Conservation (phyloP, 2,113 vertebrate genomes). For the Aphyosemion australe region DNA sequence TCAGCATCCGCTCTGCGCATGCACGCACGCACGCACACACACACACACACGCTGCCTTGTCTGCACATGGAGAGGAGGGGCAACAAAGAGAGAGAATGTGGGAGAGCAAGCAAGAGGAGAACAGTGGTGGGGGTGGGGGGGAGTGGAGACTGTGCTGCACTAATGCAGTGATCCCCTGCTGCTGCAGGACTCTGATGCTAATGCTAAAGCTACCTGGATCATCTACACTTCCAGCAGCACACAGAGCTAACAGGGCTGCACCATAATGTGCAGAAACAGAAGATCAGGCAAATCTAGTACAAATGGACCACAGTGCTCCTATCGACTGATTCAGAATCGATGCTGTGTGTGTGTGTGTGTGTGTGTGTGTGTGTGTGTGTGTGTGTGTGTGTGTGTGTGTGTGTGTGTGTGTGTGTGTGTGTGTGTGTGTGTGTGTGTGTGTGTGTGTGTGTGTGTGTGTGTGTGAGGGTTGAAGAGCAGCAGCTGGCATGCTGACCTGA, state of each 20-base stretch:
- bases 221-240: slow-evolving; percentile 27
- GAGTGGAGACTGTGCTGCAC: slow-evolving; percentile 74
- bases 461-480: slow-evolving; percentile 46
- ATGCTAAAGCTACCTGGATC: slow-evolving; percentile 32
- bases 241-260: slow-evolving; percentile 20
- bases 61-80: slow-evolving; percentile 73
- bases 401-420: background rate
- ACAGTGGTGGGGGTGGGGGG: slow-evolving; percentile 55
- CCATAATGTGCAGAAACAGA: slow-evolving; percentile 41
- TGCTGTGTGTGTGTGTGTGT: slow-evolving; percentile 13
- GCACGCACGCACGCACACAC: slow-evolving; percentile 55
- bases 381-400: slow-evolving; percentile 21
- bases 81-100: slow-evolving; percentile 56
- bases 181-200: slow-evolving; percentile 79
- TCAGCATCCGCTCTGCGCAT: slow-evolving; percentile 78
- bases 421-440: slow-evolving; percentile 21
- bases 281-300: slow-evolving; percentile 24
- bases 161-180: slow-evolving; percentile 77
- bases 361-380: slow-evolving; percentile 8
- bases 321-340: slow-evolving; percentile 36
- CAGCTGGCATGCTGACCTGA: slow-evolving; percentile 43
- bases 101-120: slow-evolving; percentile 38
- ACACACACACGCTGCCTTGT: slow-evolving; percentile 57
- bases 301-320: slow-evolving; percentile 9
- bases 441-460: background rate